Percentiles rank a stretch among this genome's conserved stretches.
These are phyloP conservation scores for Bos indicus DNA, from an alignment of 2,113 vertebrate species.

Conservation along the genomic window DNA sequence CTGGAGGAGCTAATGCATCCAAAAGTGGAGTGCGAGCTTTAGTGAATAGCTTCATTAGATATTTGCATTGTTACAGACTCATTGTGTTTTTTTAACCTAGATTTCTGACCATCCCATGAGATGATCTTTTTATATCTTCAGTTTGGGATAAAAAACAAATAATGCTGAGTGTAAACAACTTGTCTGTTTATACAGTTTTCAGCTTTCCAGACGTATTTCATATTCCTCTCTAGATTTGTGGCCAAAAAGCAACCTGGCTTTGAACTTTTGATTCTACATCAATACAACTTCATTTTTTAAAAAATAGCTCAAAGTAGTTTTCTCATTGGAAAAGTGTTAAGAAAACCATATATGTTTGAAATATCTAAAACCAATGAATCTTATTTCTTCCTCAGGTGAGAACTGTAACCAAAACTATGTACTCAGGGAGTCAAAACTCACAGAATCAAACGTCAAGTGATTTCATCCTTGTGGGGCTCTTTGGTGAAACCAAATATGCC, in stretches of 20 bases:
- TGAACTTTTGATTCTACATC: not conserved
- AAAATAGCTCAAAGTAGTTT: not conserved
- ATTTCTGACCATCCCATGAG: not conserved
- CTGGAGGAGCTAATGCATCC: not conserved
- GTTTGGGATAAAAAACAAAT: not conserved
- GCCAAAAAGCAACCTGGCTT: not conserved
- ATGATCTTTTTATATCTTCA: not conserved
- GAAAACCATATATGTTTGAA: not conserved
- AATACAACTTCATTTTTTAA: not conserved
- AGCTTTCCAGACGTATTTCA: not conserved
- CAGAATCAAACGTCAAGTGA: not conserved
- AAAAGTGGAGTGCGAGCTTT: not conserved
- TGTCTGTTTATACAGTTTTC: not conserved
- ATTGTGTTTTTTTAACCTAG: not conserved
- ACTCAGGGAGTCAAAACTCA: too few species aligned
- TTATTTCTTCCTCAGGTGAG: not conserved
- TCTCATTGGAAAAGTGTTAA: not conserved
- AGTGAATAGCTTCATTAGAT: not conserved
- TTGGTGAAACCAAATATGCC: not conserved
- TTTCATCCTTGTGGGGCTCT: not conserved
- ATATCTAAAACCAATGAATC: not conserved
- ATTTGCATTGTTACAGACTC: not conserved
- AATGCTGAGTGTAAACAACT: not conserved
- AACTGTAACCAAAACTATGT: not conserved
- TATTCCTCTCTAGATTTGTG: not conserved